These are phyloP conservation scores for Leistus spinibarbis DNA, from an alignment of 2,888 invertebrate species.

Conservation along the genomic window DNA sequence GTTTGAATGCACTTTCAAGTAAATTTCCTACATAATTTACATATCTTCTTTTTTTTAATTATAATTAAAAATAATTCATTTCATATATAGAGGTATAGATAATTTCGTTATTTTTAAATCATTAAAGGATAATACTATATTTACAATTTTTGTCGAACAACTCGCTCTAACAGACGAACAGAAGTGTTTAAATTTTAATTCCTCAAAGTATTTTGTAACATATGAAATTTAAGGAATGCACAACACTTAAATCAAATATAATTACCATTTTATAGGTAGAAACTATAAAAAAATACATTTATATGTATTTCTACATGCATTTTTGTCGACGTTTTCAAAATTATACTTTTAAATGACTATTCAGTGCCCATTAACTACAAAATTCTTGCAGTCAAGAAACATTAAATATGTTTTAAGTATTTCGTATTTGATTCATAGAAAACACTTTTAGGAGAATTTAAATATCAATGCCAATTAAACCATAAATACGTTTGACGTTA, in stretches of 20 bases:
- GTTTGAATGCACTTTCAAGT: background rate
- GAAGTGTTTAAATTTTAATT: too few relatives aligned
- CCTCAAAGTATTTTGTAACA: background rate
- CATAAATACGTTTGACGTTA: too few relatives aligned
- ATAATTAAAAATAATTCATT: too few relatives aligned
- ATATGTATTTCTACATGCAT: background rate
- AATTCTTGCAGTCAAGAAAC: background rate
- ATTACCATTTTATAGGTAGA: background rate
- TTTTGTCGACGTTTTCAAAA: background rate
- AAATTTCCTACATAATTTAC: background rate
- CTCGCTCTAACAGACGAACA: too few relatives aligned
- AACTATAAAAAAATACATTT: background rate
- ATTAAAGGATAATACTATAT: too few relatives aligned
- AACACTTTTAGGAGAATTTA: too few relatives aligned
- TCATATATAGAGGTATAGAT: too few relatives aligned
- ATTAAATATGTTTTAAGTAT: background rate
- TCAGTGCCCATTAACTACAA: background rate
- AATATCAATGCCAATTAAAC: too few relatives aligned
- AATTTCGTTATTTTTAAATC: too few relatives aligned
- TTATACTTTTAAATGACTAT: constrained; percentile 2
- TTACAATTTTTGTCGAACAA: too few relatives aligned
- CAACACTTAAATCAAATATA: background rate
- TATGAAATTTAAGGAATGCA: background rate
- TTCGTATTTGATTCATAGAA: too few relatives aligned
- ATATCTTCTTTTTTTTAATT: background rate